Conservation (phyloP, 2,797 vertebrate genomes). For the Agapornis canus region DNA sequence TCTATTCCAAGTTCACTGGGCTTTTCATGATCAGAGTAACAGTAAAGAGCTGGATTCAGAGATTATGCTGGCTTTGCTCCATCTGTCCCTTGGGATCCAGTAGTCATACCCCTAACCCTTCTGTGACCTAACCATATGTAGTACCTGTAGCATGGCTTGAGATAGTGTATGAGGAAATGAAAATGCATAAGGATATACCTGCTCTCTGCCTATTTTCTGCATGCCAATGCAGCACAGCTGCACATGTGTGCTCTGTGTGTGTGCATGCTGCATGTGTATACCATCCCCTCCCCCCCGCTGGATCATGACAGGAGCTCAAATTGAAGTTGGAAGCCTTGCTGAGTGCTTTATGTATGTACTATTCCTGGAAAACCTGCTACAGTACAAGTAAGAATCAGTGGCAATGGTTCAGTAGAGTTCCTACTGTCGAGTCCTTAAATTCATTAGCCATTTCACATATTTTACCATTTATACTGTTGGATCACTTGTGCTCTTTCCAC, state of each 20-base stretch:
- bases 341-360: background rate
- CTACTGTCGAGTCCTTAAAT: background rate
- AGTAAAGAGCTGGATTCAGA: background rate
- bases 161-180: background rate
- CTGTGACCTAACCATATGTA: background rate
- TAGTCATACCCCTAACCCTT: background rate
- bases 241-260: background rate
- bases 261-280: background rate
- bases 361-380: background rate
- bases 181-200: background rate
- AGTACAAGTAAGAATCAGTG: background rate
- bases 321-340: background rate
- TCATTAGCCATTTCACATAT: background rate
- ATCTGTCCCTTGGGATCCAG: conserved; percentile 3
- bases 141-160: background rate
- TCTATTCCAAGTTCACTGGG: background rate
- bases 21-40: conserved; percentile 10
- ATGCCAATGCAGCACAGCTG: background rate
- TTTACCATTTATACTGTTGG: conserved; percentile 8
- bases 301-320: background rate
- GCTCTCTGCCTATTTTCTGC: background rate
- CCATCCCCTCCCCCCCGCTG: rapidly evolving
- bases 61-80: conserved; percentile 18
- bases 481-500: background rate
- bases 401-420: background rate